Evolutionary conservation across 2,113 vertebrate genomes (phyloP), one percentile per base, ranked within the genome.

Genomic region (Alethe castanea): DNA sequence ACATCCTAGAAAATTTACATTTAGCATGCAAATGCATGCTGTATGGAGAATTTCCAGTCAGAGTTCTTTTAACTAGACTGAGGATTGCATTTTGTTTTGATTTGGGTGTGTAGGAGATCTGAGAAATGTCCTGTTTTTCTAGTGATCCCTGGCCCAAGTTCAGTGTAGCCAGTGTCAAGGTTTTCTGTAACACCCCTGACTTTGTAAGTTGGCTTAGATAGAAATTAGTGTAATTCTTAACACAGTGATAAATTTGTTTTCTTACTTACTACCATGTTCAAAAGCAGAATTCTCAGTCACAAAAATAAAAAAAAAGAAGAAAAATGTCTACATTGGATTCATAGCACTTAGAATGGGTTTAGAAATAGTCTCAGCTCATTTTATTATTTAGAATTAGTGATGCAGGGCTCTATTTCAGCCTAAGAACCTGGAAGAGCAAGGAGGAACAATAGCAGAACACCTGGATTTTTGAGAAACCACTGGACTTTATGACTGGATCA

Each of bases 1-100:
- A 94, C 36, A 73, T 73, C 84, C 70, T 36, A 89, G 91, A 95
- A 96, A 96, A 96, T 95, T 81, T 96, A 81, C 48, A 92, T 92
- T 78, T 33, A 35, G 52, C 88, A 90, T 82, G 90, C 80, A 96
- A 94, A 96, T 88, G 57, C 23, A 36, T 84, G 56, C 54, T 88
- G 35, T 64, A 84, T 70, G 70, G 67, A 94, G 57, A 78, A 74
- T 83, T 89, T 88, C 64, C 81, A 84, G 66, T 33, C 72, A 82
- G 36, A 64, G 44, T 22, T 25, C 14, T 54, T 88, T 60, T 28
- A 26, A 47, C 83, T 11, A 61, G 53, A 79, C 47, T 64, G 72
- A 36, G 40, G 36, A 14, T 59, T 35, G 20, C 33, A 35, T 67
- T 84, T 48, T 62, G n/a, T 78, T 96, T 95, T 71, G 25, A 82